A percentile compares a stretch with the other conserved stretches of the same genome.
phyloP scores from a whole-genome alignment of 2,797 vertebrate species.

The Eidolon dupreanum region DNA sequence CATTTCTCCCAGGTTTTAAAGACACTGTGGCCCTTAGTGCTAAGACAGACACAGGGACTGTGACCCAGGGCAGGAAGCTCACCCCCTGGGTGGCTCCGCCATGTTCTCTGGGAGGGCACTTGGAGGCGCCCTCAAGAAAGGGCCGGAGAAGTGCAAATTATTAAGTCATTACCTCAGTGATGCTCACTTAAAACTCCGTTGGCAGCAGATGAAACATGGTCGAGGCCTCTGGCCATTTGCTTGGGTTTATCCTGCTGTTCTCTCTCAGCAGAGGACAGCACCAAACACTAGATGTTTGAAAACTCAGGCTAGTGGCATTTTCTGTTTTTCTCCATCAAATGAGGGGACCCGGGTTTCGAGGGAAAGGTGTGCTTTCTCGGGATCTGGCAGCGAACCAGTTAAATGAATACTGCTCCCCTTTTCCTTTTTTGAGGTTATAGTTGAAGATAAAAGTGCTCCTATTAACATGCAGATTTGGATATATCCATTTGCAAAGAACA shows the following conservation, averaged over 20 bases:
- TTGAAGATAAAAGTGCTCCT: conserved; percentile 62
- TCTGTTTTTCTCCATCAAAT: background rate
- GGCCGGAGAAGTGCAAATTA: background rate
- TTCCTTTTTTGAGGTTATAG: conserved; percentile 77
- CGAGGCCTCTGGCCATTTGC: background rate
- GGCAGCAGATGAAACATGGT: background rate
- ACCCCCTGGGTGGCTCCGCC: background rate
- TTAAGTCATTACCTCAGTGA: background rate
- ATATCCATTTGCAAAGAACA: conserved; percentile 84
- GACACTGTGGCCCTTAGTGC: no score
- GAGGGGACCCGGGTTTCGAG: background rate
- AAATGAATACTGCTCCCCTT: conserved; percentile 78
- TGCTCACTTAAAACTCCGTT: background rate
- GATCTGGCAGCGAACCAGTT: conserved; percentile 80
- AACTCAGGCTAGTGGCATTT: background rate
- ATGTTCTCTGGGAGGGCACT: background rate
- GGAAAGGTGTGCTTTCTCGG: background rate
- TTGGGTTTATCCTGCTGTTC: background rate
- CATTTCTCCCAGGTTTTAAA: background rate
- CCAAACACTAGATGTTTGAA: background rate
- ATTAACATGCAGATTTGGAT: conserved; percentile 86
- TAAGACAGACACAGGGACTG: background rate
- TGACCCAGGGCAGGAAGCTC: background rate
- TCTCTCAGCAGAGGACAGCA: background rate
- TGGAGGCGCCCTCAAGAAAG: background rate